Percentiles rank a stretch among this genome's conserved stretches.
Conservation (phyloP, 2,797 vertebrate genomes). For the Enteromius afrohamiltoni region DNA sequence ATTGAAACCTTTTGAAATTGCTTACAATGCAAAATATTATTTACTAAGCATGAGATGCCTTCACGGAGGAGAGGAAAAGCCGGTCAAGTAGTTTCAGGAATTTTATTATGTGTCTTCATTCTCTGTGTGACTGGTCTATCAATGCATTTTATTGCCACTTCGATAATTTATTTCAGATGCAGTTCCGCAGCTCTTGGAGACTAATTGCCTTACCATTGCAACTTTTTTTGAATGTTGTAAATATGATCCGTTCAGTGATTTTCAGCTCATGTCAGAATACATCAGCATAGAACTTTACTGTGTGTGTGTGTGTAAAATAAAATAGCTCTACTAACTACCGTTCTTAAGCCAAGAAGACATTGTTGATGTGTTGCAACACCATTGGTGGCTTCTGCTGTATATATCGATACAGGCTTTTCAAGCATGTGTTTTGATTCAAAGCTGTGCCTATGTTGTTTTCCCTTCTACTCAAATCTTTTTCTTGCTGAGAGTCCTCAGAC, state of each 20-base stretch:
- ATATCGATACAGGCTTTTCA: conserved; percentile 73
- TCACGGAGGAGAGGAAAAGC: conserved; percentile 37
- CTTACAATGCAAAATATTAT: conserved; percentile 44
- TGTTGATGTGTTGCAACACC: conserved; percentile 67
- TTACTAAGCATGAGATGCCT: conserved; percentile 55
- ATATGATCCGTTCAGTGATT: conserved; percentile 59
- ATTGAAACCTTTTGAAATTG: conserved; percentile 53
- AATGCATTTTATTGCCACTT: conserved; percentile 63
- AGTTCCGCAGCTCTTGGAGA: conserved; percentile 70
- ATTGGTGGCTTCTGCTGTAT: conserved; percentile 75
- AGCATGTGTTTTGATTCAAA: conserved; percentile 70
- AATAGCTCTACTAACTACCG: conserved; percentile 59
- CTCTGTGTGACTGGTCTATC: conserved; percentile 60
- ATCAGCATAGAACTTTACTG: conserved; percentile 54
- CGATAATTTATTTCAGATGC: conserved; percentile 79
- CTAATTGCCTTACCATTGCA: conserved; percentile 66
- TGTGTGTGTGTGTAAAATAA: conserved; percentile 52
- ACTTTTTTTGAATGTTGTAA: conserved; percentile 66
- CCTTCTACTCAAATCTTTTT: conserved; percentile 65
- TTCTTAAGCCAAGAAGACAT: conserved; percentile 68
- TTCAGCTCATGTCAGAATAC: conserved; percentile 55
- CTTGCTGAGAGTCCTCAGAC: conserved; percentile 58
- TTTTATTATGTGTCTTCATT: conserved; percentile 66
- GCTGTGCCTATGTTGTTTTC: conserved; percentile 76
- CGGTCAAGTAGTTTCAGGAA: conserved; percentile 56